phyloP scores from a whole-genome alignment of 2,888 invertebrate genomes.

The Acrobasis consociella region DNA sequence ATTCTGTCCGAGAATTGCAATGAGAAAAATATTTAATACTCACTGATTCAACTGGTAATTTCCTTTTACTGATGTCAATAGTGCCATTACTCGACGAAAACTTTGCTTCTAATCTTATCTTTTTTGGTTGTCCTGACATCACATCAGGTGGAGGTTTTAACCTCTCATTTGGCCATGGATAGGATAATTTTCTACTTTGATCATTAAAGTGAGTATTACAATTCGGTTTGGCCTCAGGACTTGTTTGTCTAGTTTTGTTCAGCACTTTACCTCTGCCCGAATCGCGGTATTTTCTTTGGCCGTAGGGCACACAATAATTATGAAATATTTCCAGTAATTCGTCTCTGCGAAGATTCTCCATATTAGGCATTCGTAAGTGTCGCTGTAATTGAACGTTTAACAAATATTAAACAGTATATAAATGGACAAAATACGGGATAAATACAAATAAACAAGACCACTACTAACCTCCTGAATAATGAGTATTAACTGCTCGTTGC shows the following conservation, averaged over 20 bases:
- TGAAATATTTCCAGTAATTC: constrained; percentile 70
- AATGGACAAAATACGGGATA: constrained; percentile 22
- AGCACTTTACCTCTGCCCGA: constrained; percentile 65
- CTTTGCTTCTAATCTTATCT: constrained; percentile 62
- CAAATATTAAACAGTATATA: constrained; percentile 28
- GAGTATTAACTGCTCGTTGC: constrained; percentile 63
- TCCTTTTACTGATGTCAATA: constrained; percentile 56
- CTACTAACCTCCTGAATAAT: constrained; percentile 67
- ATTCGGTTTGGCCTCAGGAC: constrained; percentile 49
- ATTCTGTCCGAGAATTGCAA: too few relatives aligned
- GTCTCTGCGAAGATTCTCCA: constrained; percentile 57
- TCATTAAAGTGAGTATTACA: constrained; percentile 37
- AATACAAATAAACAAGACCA: constrained; percentile 9
- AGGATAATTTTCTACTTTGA: constrained; percentile 39
- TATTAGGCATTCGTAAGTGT: constrained; percentile 57
- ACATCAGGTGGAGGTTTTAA: constrained; percentile 65
- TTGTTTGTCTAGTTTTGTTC: constrained; percentile 58
- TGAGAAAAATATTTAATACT: constrained; percentile 36
- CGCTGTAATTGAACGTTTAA: constrained; percentile 55
- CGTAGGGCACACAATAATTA: constrained; percentile 71
- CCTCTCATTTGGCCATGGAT: constrained; percentile 45
- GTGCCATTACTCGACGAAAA: constrained; percentile 26
- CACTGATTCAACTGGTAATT: constrained; percentile 61
- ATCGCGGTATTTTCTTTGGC: constrained; percentile 71
- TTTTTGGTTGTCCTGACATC: constrained; percentile 65